A percentile compares a stretch with the other conserved stretches of the same genome.
Evolutionary conservation across 2,888 invertebrate genomes (phyloP).

Genomic region (Drosophila phalerata): DNA sequence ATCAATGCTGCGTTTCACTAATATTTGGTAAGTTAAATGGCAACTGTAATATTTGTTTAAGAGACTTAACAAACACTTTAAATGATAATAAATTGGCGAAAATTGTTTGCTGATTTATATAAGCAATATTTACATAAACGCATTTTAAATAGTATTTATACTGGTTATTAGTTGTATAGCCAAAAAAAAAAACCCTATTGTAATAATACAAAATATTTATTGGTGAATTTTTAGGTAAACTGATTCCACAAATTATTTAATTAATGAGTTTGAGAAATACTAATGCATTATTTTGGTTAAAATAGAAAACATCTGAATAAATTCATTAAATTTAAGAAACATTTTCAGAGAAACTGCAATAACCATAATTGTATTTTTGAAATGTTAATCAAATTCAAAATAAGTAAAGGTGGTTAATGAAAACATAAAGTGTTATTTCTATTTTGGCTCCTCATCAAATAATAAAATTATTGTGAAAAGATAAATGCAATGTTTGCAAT

Average conservation of each 20-base stretch:
- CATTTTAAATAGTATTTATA: constrained; percentile 2
- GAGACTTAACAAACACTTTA: constrained; percentile 8
- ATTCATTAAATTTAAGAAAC: too few species aligned
- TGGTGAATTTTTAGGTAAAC: not conserved
- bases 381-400: not conserved
- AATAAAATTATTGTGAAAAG: not conserved
- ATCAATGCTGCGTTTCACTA: not conserved
- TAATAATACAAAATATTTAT: not conserved
- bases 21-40: not conserved
- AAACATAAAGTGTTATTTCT: not conserved
- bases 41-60: constrained; percentile 4
- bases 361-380: too few species aligned
- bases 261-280: too few species aligned
- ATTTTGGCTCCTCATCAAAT: not conserved
- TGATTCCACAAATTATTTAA: not conserved
- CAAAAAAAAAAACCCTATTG: constrained; percentile 1
- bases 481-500: not conserved
- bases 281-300: too few species aligned
- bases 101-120: not conserved
- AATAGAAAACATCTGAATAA: too few species aligned
- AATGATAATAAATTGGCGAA: constrained; percentile 6
- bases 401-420: not conserved
- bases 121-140: constrained; percentile 10
- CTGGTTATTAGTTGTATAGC: not conserved
- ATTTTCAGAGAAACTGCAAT: too few species aligned